Evolutionary conservation across 2,797 vertebrate genomes (phyloP).

Genomic region (Microhierax caerulescens): DNA sequence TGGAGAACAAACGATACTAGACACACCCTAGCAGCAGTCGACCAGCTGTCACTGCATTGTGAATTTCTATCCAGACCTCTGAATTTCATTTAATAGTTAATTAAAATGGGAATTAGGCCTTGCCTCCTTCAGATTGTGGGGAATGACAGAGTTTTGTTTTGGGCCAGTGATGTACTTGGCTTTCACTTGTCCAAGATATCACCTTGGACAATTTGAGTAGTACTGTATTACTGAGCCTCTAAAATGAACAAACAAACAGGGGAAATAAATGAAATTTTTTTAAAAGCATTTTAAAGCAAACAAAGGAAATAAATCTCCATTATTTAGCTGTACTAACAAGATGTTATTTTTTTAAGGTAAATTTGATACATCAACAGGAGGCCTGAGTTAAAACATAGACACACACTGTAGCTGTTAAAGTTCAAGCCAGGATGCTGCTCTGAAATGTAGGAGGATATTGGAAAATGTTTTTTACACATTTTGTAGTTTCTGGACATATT

Average conservation of each 20-base stretch:
- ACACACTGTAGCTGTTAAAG: not conserved
- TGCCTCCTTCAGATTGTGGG: not conserved
- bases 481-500: slow-evolving; percentile 22
- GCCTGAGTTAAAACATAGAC: not conserved
- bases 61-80: not conserved
- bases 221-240: not conserved
- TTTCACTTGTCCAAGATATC: not conserved
- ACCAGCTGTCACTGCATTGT: not conserved
- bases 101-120: slow-evolving; percentile 9
- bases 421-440: not conserved
- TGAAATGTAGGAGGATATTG: not conserved
- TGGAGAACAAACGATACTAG: not conserved
- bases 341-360: not conserved
- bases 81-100: not conserved
- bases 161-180: not conserved
- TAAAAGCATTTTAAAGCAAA: too few species aligned
- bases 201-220: not conserved
- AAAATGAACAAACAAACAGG: not conserved
- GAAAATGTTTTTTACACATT: not conserved
- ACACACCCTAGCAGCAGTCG: not conserved
- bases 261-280: not conserved
- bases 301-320: not conserved
- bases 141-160: not conserved
- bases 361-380: not conserved
- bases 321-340: not conserved